phyloP scores from a whole-genome alignment of 2,113 vertebrate genomes.

The Caranx melampygus region DNA sequence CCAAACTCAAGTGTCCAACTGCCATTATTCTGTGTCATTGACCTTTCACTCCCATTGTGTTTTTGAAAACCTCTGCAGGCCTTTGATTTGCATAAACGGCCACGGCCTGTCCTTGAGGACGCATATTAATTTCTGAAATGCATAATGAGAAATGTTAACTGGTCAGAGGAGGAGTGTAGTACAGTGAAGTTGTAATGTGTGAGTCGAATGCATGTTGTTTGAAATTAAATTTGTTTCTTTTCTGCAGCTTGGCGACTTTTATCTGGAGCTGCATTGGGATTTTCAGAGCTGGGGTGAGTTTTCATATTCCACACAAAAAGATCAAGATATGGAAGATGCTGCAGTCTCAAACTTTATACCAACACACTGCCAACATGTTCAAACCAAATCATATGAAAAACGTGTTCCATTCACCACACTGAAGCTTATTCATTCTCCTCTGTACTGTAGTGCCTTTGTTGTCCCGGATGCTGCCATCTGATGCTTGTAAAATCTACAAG shows the following conservation, averaged over 20 bases:
- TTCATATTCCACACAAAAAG: background rate
- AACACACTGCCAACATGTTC: background rate
- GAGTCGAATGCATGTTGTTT: background rate
- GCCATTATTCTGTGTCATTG: background rate
- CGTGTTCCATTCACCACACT: background rate
- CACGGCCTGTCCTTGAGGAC: background rate
- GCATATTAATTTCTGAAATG: background rate
- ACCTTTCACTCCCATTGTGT: slow-evolving; percentile 1
- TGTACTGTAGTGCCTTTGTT: slow-evolving; percentile 91
- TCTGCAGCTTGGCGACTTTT: slow-evolving; percentile 95
- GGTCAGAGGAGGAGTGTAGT: too few species aligned
- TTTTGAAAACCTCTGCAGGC: slow-evolving; percentile 7
- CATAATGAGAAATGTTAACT: slow-evolving; percentile 2
- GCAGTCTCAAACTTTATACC: background rate
- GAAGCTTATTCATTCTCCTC: slow-evolving; percentile 31
- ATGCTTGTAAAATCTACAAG: slow-evolving; percentile 99
- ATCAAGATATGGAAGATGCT: background rate
- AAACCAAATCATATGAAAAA: background rate
- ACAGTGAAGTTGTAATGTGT: background rate
- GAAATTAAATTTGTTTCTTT: slow-evolving; percentile 21
- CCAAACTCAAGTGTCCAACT: background rate
- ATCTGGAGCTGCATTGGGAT: slow-evolving; percentile 98
- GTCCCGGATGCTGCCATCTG: slow-evolving; percentile 96
- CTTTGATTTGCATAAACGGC: slow-evolving; percentile 29
- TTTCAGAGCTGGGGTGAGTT: slow-evolving; percentile 99